Base-by-base conservation (phyloP, 2,113 vertebrate genomes). In the Lipotes vexillifer region DNA sequence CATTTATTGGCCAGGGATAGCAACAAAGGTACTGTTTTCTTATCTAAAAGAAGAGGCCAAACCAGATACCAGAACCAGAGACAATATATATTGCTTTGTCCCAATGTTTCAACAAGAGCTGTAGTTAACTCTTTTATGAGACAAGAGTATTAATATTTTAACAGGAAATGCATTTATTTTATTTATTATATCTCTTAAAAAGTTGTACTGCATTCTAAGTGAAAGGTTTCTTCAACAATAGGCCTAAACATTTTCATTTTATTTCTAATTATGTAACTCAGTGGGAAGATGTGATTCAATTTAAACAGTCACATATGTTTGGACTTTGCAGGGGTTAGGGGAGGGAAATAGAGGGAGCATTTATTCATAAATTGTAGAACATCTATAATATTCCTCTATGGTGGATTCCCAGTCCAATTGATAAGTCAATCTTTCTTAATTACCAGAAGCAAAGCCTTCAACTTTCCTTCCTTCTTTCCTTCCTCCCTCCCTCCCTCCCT, bases 131-230 rank as follows among this genome's bases (percentile, higher is more conserved):
- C 83, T 83, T 94, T 93, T 63, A 52, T 93, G 66, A 78, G 81
- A 69, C 38, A 36, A 46, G 29, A 90, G 38, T 90, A 46, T 74
- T 69, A 81, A 33, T 80, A 75, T 33, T 94, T 90, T 71, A 88
- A 69, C 33, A 87, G 29, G 81, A 97, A 91, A 93, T 81, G 8
- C 8, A 93, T 27, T 69, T 49, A 71, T 96, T 97, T 71, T 65
- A 75, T 82, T 86, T n/a, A n/a, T 63, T 38, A 82, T 38, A 31
- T 36, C 27, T 25, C 81, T 89, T 38, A 15, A 55, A 75, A 83
- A 68, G 9, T 94, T 90, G 83, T 63, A 41, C 20, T 74, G 10
- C 27, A 55, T 84, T 78, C n/a, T 68, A 78, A 74, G 52, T 74
- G 38, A 57, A 87, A 95, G 68, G 83, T 41, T 41, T 90, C 33